phyloP scores from a whole-genome alignment of 2,888 invertebrate species.

The Drosophila conformis region DNA sequence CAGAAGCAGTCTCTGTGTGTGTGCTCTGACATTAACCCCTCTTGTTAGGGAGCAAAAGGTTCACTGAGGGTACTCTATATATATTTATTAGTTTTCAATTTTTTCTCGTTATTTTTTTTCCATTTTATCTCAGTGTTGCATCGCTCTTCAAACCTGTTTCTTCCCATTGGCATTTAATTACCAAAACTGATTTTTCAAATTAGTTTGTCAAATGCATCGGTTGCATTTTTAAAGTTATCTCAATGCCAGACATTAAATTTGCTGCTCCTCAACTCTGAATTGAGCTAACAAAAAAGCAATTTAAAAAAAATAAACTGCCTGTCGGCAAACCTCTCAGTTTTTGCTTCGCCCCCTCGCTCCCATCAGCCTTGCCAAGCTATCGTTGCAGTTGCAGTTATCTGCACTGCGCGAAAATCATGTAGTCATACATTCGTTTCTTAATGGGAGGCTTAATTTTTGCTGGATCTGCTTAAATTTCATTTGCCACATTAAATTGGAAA shows the following conservation, averaged over 20 bases:
- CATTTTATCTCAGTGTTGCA: slow-evolving; percentile 56
- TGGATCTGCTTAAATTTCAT: slow-evolving; percentile 63
- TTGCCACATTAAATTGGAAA: slow-evolving; percentile 53
- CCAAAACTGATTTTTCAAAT: slow-evolving; percentile 52
- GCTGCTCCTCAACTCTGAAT: slow-evolving; percentile 35
- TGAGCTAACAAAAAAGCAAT: slow-evolving; percentile 46
- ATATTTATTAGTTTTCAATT: slow-evolving; percentile 67
- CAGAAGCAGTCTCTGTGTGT: slow-evolving; percentile 6
- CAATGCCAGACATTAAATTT: slow-evolving; percentile 34
- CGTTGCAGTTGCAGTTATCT: slow-evolving; percentile 26
- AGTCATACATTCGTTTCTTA: slow-evolving; percentile 4
- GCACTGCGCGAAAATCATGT: slow-evolving; percentile 53
- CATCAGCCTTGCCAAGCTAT: background rate
- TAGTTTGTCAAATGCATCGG: slow-evolving; percentile 60
- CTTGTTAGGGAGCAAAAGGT: slow-evolving; percentile 31
- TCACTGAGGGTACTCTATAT: slow-evolving; percentile 34
- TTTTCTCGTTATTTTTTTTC: slow-evolving; percentile 25
- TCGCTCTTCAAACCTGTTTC: slow-evolving; percentile 63
- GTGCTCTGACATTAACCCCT: slow-evolving; percentile 48
- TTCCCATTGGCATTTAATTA: slow-evolving; percentile 39
- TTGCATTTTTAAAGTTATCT: slow-evolving; percentile 20
- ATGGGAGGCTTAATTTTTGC: background rate
- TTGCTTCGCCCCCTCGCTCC: background rate
- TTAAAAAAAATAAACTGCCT: slow-evolving; percentile 16
- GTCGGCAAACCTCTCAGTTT: slow-evolving; percentile 5